Conservation (phyloP, 2,797 vertebrate genomes). For the Lacerta viridis region DNA sequence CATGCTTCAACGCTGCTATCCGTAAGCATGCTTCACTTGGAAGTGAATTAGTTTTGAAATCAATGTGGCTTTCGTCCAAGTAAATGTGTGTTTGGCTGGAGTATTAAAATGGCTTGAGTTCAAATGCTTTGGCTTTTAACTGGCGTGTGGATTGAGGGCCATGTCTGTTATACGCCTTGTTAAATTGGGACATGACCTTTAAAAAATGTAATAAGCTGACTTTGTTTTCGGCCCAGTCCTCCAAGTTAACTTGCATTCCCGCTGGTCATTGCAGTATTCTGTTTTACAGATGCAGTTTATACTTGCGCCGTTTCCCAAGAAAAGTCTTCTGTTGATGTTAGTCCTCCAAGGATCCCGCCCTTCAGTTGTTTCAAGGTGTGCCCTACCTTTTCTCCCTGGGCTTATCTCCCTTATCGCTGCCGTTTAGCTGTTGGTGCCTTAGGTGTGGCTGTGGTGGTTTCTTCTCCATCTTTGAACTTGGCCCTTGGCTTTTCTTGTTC, state of each 20-base stretch:
- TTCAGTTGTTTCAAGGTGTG: constrained; percentile 1
- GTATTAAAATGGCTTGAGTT: constrained; percentile 19
- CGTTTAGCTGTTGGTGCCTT: neutral
- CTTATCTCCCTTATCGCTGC: constrained; percentile 2
- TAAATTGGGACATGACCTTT: constrained; percentile 23
- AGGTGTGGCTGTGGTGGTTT: neutral
- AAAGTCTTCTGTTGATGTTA: neutral
- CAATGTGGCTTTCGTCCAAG: neutral
- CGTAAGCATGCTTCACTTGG: neutral
- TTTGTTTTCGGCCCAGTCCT: neutral
- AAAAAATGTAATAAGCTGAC: constrained; percentile 25
- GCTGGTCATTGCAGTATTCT: neutral
- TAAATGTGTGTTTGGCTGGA: constrained; percentile 31
- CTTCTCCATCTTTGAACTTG: neutral
- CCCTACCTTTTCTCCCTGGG: neutral
- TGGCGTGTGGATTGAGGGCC: neutral
- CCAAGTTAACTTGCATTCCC: neutral
- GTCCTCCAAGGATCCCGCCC: neutral
- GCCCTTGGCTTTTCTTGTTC: constrained; percentile 12
- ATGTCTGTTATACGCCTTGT: neutral
- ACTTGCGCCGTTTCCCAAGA: neutral
- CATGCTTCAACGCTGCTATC: neutral
- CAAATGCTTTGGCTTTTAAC: neutral
- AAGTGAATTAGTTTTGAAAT: constrained; percentile 1
- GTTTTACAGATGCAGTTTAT: neutral